phyloP scores from a whole-genome alignment of 1,140 invertebrate genomes.

The Bombyx mandarina region DNA sequence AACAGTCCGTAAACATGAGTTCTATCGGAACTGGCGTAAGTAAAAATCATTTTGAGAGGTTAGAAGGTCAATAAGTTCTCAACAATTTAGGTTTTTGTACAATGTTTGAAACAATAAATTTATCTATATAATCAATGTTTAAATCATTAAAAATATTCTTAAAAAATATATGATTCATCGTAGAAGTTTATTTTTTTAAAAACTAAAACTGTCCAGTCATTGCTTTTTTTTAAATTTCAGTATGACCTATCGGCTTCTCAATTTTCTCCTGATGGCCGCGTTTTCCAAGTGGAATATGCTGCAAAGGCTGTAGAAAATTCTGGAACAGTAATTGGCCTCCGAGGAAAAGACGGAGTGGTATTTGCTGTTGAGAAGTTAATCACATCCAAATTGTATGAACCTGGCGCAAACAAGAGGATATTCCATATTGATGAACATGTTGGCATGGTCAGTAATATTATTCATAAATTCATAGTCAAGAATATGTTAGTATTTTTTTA shows the following conservation, averaged over 20 bases:
- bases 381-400: constrained; percentile 96
- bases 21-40: constrained; percentile 95
- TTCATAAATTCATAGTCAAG: background rate
- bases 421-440: constrained; percentile 96
- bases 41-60: constrained; percentile 25
- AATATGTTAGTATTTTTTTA: background rate
- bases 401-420: constrained; percentile 93
- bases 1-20: constrained; percentile 78
- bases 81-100: too few relatives aligned
- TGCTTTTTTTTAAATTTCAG: constrained; percentile 72
- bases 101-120: background rate
- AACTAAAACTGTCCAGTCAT: constrained; percentile 34
- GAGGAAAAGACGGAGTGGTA: constrained; percentile 97
- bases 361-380: constrained; percentile 98
- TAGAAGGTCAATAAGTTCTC: background rate
- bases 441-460: constrained; percentile 81
- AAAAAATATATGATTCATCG: background rate
- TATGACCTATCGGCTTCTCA: constrained; percentile 99
- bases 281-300: constrained; percentile 99
- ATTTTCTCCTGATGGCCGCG: constrained; percentile 98
- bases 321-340: constrained; percentile 94
- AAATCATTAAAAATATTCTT: background rate
- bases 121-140: background rate
- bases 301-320: constrained; percentile 99
- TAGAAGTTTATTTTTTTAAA: too few relatives aligned